Base-by-base conservation (phyloP, 1,140 invertebrate genomes). In the Antheraea pernyi region DNA sequence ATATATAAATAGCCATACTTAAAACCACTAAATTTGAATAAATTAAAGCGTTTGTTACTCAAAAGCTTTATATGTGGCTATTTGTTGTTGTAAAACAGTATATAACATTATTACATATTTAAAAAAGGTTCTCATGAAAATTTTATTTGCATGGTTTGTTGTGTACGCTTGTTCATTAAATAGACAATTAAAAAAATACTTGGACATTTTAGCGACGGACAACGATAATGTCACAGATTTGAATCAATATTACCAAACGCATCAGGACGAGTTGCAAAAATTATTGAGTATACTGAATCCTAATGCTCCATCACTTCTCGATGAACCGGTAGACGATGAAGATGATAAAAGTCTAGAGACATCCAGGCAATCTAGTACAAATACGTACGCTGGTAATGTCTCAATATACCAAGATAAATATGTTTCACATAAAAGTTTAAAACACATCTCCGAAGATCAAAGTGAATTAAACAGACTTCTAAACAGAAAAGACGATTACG, bases 181-280 rank as follows among this genome's bases (percentile, higher is more conserved):
- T 81, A 93, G 92, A 82, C 91, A 93, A 81, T 83, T 93, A 79
- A 92, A 88, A 85, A 91, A 93, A 68, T 93, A 90, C 75, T 89
- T 93, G 80, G 91, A 92, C 84, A 92, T 93, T 89, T 89, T 93
- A 79, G 88, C 90, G 74, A 88, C 86, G 7, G 90, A 91, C 39
- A 85, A 89, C 61, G 89, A 91, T 22, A 90, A 73, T 59, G 79
- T 84, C 0, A 81, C 81, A 7, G 90, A 91, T 74, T 70, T 92
- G 58, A 85, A 83, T 70, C 72, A 85, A 59, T 92, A 92, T 67
- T 91, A 88, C 69, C 84, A 87, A 71, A 81, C 72, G 60, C 90
- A 92, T 71, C 89, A 87, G 65, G 89, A 92, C 0, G 88, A 92
- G 65, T 67, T 92, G 42, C 73, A 83, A 22, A 89, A 83, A 65